Conservation (phyloP, 1,140 invertebrate species). For the Laupala kohalensis region DNA sequence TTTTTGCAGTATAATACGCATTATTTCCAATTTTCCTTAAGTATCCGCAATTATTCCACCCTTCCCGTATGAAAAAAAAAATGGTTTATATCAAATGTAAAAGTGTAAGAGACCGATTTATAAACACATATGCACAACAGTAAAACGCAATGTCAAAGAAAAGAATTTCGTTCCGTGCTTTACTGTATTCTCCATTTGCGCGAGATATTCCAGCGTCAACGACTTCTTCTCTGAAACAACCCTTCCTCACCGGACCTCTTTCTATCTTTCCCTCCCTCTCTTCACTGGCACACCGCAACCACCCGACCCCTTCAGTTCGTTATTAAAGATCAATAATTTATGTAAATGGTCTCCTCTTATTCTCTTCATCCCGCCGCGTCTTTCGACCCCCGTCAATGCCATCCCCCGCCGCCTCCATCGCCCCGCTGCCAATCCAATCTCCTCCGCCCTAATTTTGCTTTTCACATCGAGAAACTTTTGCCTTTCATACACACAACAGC, state of each 20-base stretch:
- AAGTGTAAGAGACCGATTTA: too few species aligned
- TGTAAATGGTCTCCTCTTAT: slow-evolving; percentile 16
- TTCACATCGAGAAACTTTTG: slow-evolving; percentile 7
- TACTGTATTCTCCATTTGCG: too few species aligned
- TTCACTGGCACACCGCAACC: slow-evolving; percentile 2
- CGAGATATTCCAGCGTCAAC: too few species aligned
- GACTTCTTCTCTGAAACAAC: background rate
- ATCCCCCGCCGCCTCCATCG: background rate
- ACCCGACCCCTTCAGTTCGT: slow-evolving; percentile 14
- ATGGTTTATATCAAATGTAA: too few species aligned
- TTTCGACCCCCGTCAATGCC: background rate
- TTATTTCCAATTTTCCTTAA: too few species aligned
- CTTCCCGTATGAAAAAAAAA: too few species aligned
- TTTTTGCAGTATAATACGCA: too few species aligned
- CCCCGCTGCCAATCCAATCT: background rate
- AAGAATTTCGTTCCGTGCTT: too few species aligned
- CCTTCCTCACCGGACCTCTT: background rate
- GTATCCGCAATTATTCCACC: too few species aligned
- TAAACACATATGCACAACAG: too few species aligned
- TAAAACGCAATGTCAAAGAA: too few species aligned
- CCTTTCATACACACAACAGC: slow-evolving; percentile 15
- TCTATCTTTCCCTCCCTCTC: slow-evolving; percentile 4
- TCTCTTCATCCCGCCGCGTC: slow-evolving; percentile 1
- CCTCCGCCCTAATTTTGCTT: background rate
- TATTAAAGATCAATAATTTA: slow-evolving; percentile 19